A percentile compares a stretch with the other conserved stretches of the same genome.
Evolutionary conservation across 53 echinoderm and acorn worm genomes (phyloP).

Genomic region (Henricia sp.): DNA sequence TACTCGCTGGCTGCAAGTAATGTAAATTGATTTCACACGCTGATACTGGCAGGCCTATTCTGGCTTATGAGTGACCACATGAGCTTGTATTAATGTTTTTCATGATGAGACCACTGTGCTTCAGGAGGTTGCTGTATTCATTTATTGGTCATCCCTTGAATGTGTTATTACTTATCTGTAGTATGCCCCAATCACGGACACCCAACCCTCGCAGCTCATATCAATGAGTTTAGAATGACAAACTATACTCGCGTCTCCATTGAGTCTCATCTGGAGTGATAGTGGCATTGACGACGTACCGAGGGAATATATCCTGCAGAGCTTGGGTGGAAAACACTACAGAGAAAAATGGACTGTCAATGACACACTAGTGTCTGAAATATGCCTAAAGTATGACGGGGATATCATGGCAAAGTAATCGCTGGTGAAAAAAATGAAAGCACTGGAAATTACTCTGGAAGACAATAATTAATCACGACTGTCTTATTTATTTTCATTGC

Average conservation of each 20-base stretch:
- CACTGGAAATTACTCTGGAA: background rate
- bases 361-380: background rate
- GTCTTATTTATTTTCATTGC: background rate
- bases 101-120: too few relatives aligned
- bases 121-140: background rate
- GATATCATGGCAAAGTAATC: background rate
- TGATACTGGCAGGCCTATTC: slow-evolving; percentile 16
- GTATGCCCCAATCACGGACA: background rate
- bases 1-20: background rate
- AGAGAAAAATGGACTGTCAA: slow-evolving; percentile 1
- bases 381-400: background rate
- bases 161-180: background rate
- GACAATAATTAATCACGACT: background rate
- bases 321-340: too few relatives aligned
- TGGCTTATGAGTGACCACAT: too few relatives aligned
- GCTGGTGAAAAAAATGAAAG: background rate
- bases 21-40: background rate
- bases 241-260: background rate
- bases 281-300: background rate
- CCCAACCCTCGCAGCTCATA: background rate
- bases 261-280: background rate
- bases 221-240: slow-evolving; percentile 16
- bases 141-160: background rate
- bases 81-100: too few relatives aligned
- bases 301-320: background rate